Percentiles rank a stretch among this genome's conserved stretches.
phyloP scores from a whole-genome alignment of 2,888 invertebrate genomes.

The Cephus pygmeus region DNA sequence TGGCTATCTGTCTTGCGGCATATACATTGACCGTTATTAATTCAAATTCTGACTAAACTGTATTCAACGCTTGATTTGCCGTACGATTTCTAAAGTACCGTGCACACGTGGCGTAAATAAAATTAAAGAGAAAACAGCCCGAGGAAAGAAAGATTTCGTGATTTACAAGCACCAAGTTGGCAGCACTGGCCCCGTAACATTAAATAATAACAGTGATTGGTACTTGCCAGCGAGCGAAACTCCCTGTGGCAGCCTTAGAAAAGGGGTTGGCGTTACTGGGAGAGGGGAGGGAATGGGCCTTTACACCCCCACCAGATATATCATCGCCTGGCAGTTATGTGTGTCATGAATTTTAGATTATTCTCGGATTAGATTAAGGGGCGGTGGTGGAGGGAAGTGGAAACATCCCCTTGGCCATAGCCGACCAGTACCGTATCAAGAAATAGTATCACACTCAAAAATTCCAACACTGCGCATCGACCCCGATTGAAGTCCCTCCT shows the following conservation, averaged over 20 bases:
- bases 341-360: constrained; percentile 65
- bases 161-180: constrained; percentile 21
- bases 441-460: neutral
- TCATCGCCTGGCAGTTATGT: constrained; percentile 65
- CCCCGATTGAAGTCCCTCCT: neutral
- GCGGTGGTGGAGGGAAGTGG: constrained; percentile 12
- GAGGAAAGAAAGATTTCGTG: constrained; percentile 16
- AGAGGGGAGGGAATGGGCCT: constrained; percentile 28
- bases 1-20: too few relatives aligned
- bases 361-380: constrained; percentile 64
- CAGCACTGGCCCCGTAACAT: constrained; percentile 35
- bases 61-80: too few relatives aligned
- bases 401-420: neutral
- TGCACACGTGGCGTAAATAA: too few relatives aligned
- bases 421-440: constrained; percentile 8
- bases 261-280: constrained; percentile 6
- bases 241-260: neutral
- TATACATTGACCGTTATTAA: too few relatives aligned
- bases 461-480: too few relatives aligned
- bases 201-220: constrained; percentile 46
- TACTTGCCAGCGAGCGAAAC: constrained; percentile 4
- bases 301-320: constrained; percentile 59
- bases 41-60: too few relatives aligned
- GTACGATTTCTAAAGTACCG: too few relatives aligned
- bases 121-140: neutral